phyloP scores from a whole-genome alignment of 2,888 invertebrate genomes.

The Encarsia formosa region DNA sequence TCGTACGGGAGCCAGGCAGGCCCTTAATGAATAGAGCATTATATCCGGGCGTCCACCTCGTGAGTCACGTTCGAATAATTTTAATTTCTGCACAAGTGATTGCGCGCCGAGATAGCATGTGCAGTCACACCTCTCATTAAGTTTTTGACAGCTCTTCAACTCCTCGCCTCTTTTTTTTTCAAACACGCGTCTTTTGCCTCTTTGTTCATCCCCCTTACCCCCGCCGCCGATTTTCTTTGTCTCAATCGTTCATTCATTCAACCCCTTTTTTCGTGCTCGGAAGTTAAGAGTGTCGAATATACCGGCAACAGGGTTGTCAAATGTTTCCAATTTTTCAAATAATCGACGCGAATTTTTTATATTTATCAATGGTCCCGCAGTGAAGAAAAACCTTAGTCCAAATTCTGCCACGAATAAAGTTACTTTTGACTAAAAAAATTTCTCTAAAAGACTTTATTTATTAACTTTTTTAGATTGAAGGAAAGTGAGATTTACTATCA shows the following conservation, averaged over 20 bases:
- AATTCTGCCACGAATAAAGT: too few species aligned
- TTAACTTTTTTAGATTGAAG: too few species aligned
- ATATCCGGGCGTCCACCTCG: neutral
- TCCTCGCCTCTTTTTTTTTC: conserved; percentile 19
- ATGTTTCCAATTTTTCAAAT: too few species aligned
- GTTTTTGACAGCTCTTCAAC: conserved; percentile 46
- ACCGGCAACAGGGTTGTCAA: too few species aligned
- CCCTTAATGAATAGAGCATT: conserved; percentile 24
- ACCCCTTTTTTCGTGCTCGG: too few species aligned
- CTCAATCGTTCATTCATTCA: conserved; percentile 44
- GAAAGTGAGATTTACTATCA: too few species aligned
- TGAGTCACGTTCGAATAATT: conserved; percentile 42
- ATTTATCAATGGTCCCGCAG: too few species aligned
- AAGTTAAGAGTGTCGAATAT: too few species aligned
- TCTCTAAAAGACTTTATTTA: too few species aligned
- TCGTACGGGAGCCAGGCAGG: conserved; percentile 1
- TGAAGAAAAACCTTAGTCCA: too few species aligned
- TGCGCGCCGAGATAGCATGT: conserved; percentile 41
- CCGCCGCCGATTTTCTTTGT: conserved; percentile 25
- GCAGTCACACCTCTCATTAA: conserved; percentile 53
- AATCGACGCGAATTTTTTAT: too few species aligned
- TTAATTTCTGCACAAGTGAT: conserved; percentile 37
- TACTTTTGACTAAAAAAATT: too few species aligned
- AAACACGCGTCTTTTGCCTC: neutral
- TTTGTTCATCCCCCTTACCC: conserved; percentile 26